Evolutionary conservation across 2,797 vertebrate genomes (phyloP).

Genomic region (Euthynnus affinis): DNA sequence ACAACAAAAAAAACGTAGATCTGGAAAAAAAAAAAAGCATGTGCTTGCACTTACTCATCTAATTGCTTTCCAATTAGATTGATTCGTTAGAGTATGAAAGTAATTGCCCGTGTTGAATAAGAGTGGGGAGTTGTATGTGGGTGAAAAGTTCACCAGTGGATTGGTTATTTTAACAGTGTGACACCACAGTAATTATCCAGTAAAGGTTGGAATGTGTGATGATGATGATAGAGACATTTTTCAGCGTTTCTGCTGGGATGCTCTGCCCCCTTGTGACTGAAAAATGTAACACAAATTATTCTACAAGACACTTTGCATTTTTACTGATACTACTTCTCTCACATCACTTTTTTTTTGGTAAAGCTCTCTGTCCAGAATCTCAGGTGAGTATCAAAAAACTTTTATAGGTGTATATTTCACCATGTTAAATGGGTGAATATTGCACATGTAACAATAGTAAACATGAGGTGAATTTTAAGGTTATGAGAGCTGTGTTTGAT

Average conservation of each 20-base stretch:
- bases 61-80: constrained; percentile 15
- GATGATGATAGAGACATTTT: neutral
- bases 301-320: neutral
- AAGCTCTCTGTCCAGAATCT: neutral
- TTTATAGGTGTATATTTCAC: neutral
- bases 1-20: neutral
- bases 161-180: constrained; percentile 29
- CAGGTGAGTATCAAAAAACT: neutral
- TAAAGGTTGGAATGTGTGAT: constrained; percentile 8
- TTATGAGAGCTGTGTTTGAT: neutral
- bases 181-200: too few relatives aligned
- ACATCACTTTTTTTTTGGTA: neutral
- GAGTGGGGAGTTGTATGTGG: neutral
- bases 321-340: neutral
- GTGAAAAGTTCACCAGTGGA: neutral
- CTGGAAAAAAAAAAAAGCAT: constrained; percentile 21
- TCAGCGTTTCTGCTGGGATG: constrained; percentile 2
- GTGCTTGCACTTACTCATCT: constrained; percentile 26
- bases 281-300: neutral
- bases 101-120: neutral
- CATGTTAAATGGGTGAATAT: neutral
- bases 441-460: too few relatives aligned
- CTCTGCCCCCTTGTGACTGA: constrained; percentile 76
- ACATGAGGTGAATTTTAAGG: too few relatives aligned
- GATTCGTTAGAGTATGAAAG: neutral